Percentiles rank a stretch among this genome's conserved stretches.
phyloP scores from a whole-genome alignment of 2,113 vertebrate species.

The Hippocampus abdominalis region DNA sequence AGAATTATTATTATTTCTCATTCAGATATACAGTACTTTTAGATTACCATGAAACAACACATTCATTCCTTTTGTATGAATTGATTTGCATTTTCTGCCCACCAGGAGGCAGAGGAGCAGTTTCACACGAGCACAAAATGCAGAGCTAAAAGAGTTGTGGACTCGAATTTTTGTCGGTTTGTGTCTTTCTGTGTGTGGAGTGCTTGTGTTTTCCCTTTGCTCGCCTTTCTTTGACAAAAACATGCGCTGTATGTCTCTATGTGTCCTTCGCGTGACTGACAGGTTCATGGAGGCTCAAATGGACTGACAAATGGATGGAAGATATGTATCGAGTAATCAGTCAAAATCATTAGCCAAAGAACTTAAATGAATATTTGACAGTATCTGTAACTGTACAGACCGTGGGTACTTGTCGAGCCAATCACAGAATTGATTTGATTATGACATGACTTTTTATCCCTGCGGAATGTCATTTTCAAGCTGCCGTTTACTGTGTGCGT shows the following conservation, averaged over 20 bases:
- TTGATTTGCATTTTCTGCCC: slow-evolving; percentile 2
- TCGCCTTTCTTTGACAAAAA: not conserved
- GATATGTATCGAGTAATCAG: not conserved
- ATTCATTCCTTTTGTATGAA: not conserved
- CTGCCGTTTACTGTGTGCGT: too few relatives aligned
- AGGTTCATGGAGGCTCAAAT: not conserved
- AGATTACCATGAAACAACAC: not conserved
- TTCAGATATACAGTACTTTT: not conserved
- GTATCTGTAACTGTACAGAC: too few relatives aligned
- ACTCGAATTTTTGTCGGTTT: not conserved
- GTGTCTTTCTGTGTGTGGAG: not conserved
- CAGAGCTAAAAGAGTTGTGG: not conserved
- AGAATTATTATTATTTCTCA: too few relatives aligned
- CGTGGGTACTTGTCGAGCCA: too few relatives aligned
- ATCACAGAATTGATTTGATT: too few relatives aligned
- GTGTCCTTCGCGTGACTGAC: too few relatives aligned
- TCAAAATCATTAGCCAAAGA: not conserved
- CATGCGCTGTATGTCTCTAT: not conserved
- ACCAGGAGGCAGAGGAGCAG: slow-evolving; percentile 11
- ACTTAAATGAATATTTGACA: too few relatives aligned
- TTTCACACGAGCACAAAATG: not conserved
- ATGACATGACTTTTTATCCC: too few relatives aligned
- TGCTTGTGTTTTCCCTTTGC: not conserved
- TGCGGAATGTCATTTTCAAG: too few relatives aligned
- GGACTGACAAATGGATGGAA: not conserved